These are phyloP conservation scores for Musca domestica DNA, from an alignment of 1,140 invertebrate species.

Conservation along the genomic window DNA sequence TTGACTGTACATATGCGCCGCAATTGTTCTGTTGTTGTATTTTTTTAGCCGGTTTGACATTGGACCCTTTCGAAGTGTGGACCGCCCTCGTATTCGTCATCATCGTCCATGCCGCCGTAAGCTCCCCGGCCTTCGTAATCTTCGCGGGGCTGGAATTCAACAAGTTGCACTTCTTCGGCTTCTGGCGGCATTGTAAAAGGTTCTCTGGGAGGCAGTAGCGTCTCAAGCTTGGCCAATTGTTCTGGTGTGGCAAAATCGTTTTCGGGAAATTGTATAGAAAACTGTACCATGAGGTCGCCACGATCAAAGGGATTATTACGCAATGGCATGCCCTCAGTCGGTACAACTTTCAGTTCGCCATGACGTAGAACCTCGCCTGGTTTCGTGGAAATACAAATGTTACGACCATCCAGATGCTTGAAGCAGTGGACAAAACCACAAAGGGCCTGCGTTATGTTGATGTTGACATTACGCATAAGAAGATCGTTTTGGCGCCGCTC, in stretches of 20 bases:
- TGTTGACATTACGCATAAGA: conserved; percentile 65
- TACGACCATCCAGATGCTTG: conserved; percentile 80
- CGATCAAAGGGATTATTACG: conserved; percentile 79
- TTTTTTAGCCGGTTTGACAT: conserved; percentile 44
- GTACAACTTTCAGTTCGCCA: conserved; percentile 77
- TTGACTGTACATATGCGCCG: neutral
- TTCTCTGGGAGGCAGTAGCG: conserved; percentile 67
- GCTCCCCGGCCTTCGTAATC: conserved; percentile 61
- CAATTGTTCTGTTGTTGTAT: neutral
- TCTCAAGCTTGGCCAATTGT: conserved; percentile 69
- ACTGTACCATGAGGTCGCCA: conserved; percentile 85
- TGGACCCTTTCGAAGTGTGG: conserved; percentile 46
- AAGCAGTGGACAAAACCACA: conserved; percentile 85
- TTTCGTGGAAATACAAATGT: conserved; percentile 69
- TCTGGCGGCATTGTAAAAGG: conserved; percentile 69
- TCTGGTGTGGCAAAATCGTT: conserved; percentile 73
- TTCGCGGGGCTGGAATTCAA: conserved; percentile 67
- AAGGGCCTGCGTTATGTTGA: conserved; percentile 82
- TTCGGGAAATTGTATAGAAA: conserved; percentile 80
- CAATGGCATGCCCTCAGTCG: conserved; percentile 87
- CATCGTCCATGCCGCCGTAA: conserved; percentile 32
- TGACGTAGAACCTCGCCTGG: conserved; percentile 75
- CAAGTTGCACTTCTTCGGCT: conserved; percentile 80
- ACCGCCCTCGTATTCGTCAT: conserved; percentile 40
- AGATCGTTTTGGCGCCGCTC: conserved; percentile 75